Evolutionary conservation across 2,888 invertebrate genomes (phyloP).

Genomic region (Netelia fuscicornis): DNA sequence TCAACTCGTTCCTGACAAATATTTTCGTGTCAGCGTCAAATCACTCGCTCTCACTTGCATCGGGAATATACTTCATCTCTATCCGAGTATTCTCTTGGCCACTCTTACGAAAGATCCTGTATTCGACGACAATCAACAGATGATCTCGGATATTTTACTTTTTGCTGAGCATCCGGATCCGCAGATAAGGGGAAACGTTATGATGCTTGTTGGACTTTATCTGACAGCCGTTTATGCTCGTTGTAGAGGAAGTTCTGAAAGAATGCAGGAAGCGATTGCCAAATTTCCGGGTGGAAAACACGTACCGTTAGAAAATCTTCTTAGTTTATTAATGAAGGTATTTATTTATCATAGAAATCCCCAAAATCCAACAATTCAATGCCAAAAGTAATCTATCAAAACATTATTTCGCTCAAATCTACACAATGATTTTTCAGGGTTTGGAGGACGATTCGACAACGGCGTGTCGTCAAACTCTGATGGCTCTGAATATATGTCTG

Average conservation of each 20-base stretch:
- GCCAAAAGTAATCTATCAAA: neutral
- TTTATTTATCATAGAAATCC: conserved; percentile 64
- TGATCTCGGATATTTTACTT: conserved; percentile 90
- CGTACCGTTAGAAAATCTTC: conserved; percentile 85
- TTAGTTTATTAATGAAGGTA: conserved; percentile 87
- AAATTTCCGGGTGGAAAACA: conserved; percentile 60
- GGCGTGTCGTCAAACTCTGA: conserved; percentile 90
- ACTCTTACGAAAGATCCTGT: conserved; percentile 83
- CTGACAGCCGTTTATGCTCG: conserved; percentile 87
- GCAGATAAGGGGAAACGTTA: conserved; percentile 91
- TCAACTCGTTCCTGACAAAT: conserved; percentile 89
- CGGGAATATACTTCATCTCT: conserved; percentile 90
- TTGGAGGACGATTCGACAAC: conserved; percentile 91
- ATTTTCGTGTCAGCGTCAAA: conserved; percentile 95
- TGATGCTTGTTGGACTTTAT: conserved; percentile 89
- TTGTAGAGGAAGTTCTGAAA: conserved; percentile 80
- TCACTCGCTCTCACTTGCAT: conserved; percentile 94
- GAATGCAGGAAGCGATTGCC: conserved; percentile 82
- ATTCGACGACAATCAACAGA: conserved; percentile 84
- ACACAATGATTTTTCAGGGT: conserved; percentile 86
- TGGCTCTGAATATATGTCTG: conserved; percentile 87
- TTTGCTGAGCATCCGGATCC: conserved; percentile 92
- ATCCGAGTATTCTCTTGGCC: conserved; percentile 90
- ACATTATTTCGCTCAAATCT: conserved; percentile 30
- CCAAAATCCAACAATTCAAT: conserved; percentile 69